Evolutionary conservation across 2,888 invertebrate genomes (phyloP), one percentile per base, ranked within the genome.

Genomic region (Lasiommata megera): DNA sequence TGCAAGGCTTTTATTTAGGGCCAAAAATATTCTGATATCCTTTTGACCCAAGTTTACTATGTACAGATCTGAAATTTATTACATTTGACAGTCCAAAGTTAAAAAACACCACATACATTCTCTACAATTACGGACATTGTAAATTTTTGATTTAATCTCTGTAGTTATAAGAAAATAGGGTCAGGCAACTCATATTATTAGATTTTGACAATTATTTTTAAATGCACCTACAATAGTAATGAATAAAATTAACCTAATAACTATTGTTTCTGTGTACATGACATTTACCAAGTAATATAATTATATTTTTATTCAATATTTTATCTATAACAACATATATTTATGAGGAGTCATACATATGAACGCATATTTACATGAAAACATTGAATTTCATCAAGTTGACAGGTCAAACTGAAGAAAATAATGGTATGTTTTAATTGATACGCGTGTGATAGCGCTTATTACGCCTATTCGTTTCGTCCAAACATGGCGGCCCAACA

Each of bases 401-500:
- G 46, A 46, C 46, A 46, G 31, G 31, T 31, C 46, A 29, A 31
- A 46, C 11, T 46, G 23, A 36, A 48, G 5, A 48, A 12, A 38
- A 38, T 6, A 52, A n/a, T 18, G 31, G 41, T 59, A 17, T 36
- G 52, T 51, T 40, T 14, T 31, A 38, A 54, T 57, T 38, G 23
- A 31, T 17, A 31, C 38, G 37, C 23, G 43, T 55, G 52, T 44
- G 51, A 50, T 58, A 60, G 63, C 66, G 69, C 66, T 61, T 89
- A 89, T 86, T 89, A 89, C 90, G 90, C 88, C 88, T 89, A 86
- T 89, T 88, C 82, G 80, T 81, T 83, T 82, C 77, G 78, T 79
- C 84, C 84, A 89, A 91, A 91, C 88, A 91, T 91, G 91, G 91
- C 91, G 87, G 89, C 80, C 79, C 84, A 91, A 91, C 91, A 91